Percentiles rank a stretch among this genome's conserved stretches.
phyloP scores from a whole-genome alignment of 2,888 invertebrate species.

The Amaurobius ferox region DNA sequence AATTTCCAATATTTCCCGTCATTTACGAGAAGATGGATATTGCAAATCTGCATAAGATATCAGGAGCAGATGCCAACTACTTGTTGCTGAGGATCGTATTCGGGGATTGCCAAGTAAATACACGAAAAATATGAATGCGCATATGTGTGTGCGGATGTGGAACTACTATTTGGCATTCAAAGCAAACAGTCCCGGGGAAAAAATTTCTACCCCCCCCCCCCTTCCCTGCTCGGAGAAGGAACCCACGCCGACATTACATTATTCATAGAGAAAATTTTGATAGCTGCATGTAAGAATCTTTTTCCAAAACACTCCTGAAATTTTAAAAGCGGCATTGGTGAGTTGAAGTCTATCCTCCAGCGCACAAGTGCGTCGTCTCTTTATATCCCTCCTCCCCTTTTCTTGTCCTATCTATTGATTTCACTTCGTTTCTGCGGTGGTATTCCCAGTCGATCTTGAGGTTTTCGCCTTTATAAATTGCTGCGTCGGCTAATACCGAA shows the following conservation, averaged over 20 bases:
- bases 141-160: constrained; percentile 26
- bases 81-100: not conserved
- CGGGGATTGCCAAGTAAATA: constrained; percentile 6
- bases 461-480: not conserved
- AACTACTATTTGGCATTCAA: constrained; percentile 17
- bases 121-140: not conserved
- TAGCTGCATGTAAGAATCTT: constrained; percentile 14
- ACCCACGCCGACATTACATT: constrained; percentile 46
- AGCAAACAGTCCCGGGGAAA: constrained; percentile 28
- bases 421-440: not conserved
- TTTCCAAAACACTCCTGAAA: constrained; percentile 47
- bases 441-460: not conserved
- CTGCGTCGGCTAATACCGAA: not conserved
- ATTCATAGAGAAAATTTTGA: constrained; percentile 48
- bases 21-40: constrained; percentile 59
- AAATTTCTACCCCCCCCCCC: not conserved
- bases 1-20: constrained; percentile 21
- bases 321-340: constrained; percentile 46
- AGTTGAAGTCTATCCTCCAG: not conserved
- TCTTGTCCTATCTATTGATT: not conserved
- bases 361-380: not conserved
- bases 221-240: constrained; percentile 14
- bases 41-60: constrained; percentile 5
- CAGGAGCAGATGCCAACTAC: constrained; percentile 14
- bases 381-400: not conserved